These are phyloP conservation scores for Drosophila sp. DNA, from an alignment of 1,140 invertebrate genomes.

Conservation along the genomic window DNA sequence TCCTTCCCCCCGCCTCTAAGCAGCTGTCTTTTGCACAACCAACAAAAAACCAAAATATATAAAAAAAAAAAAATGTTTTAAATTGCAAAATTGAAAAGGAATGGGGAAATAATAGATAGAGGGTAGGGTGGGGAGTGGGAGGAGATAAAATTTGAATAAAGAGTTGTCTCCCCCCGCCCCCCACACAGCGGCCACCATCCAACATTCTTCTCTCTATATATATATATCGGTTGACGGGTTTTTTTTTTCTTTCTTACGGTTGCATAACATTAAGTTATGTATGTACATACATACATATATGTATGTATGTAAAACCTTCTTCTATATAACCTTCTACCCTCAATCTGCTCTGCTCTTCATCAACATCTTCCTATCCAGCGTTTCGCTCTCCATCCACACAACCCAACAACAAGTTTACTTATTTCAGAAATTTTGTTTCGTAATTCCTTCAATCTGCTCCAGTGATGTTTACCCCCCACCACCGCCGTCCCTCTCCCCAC, in stretches of 20 bases:
- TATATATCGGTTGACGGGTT: not conserved
- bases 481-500: not conserved
- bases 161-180: no score
- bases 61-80: not conserved
- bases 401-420: not conserved
- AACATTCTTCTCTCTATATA: not conserved
- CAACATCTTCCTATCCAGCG: not conserved
- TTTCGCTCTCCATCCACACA: not conserved
- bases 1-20: no score
- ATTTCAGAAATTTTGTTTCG: conserved; percentile 8
- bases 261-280: conserved; percentile 3
- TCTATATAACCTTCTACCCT: not conserved
- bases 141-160: not conserved
- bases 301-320: no score
- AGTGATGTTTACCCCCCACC: not conserved
- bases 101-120: not conserved
- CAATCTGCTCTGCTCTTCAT: not conserved
- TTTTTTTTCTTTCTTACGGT: not conserved
- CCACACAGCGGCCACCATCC: no score
- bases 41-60: not conserved
- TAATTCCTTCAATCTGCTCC: conserved; percentile 5
- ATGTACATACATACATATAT: not conserved
- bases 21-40: not conserved
- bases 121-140: no score
- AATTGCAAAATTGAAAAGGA: conserved; percentile 10